Conservation (phyloP, 2,888 invertebrate species). For the Hydriomena furcata region DNA sequence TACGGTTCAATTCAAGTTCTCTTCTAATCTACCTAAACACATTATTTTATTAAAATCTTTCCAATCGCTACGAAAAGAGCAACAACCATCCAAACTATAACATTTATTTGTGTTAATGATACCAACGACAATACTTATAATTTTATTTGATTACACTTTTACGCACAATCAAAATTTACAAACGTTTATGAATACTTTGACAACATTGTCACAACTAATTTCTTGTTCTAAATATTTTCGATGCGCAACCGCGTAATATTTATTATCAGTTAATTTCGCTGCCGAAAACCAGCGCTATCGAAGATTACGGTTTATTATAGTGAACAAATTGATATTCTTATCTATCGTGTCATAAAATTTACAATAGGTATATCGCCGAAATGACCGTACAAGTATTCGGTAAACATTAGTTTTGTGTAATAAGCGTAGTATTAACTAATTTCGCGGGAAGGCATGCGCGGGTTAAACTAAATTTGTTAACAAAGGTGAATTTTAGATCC, state of each 20-base stretch:
- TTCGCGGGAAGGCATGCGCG: constrained; percentile 10
- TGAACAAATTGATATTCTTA: constrained; percentile 72
- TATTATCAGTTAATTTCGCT: constrained; percentile 63
- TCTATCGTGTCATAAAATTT: constrained; percentile 70
- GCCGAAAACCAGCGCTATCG: constrained; percentile 55
- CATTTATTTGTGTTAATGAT: too few relatives aligned
- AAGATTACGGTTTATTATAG: constrained; percentile 52
- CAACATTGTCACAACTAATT: constrained; percentile 6
- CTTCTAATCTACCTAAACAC: too few relatives aligned
- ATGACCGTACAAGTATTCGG: constrained; percentile 65
- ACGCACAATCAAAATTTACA: too few relatives aligned
- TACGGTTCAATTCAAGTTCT: too few relatives aligned
- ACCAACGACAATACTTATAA: too few relatives aligned
- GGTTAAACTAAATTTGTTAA: too few relatives aligned
- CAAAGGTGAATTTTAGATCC: too few relatives aligned
- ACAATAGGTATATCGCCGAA: constrained; percentile 61
- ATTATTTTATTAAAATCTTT: too few relatives aligned
- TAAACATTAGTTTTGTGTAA: constrained; percentile 67
- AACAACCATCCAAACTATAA: too few relatives aligned
- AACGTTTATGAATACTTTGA: too few relatives aligned
- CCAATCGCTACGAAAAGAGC: too few relatives aligned
- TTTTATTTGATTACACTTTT: too few relatives aligned
- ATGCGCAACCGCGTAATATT: constrained; percentile 30
- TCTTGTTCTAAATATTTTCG: constrained; percentile 9
- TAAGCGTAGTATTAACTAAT: constrained; percentile 36